Percentiles rank a stretch among this genome's conserved stretches.
phyloP scores from a whole-genome alignment of 2,888 invertebrate genomes.

The Rapana venosa region DNA sequence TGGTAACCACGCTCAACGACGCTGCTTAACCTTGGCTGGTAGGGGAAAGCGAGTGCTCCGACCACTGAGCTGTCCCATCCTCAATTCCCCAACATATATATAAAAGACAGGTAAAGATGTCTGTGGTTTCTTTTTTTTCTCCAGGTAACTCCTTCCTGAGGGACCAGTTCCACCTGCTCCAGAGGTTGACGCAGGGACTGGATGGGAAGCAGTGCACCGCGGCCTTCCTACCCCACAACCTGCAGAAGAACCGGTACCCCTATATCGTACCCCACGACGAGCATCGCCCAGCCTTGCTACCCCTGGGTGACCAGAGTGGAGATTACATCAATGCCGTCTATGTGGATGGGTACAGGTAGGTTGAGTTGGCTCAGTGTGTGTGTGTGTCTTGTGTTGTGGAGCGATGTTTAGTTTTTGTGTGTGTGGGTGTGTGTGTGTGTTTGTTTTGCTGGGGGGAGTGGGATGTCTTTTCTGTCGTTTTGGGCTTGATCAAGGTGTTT shows the following conservation, averaged over 20 bases:
- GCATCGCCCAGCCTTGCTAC: conserved; percentile 61
- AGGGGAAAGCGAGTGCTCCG: too few relatives aligned
- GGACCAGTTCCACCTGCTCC: conserved; percentile 73
- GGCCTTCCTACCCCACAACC: conserved; percentile 65
- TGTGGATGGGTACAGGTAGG: conserved; percentile 69
- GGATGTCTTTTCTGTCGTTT: too few relatives aligned
- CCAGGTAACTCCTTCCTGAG: conserved; percentile 66
- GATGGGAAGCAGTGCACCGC: conserved; percentile 58
- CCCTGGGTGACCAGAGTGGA: conserved; percentile 61
- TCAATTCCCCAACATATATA: too few relatives aligned
- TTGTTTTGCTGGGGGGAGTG: too few relatives aligned
- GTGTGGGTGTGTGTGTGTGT: too few relatives aligned
- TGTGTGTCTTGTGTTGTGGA: too few relatives aligned
- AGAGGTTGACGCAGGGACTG: conserved; percentile 65
- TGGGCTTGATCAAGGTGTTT: too few relatives aligned
- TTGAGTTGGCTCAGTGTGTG: background rate
- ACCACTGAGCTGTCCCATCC: too few relatives aligned
- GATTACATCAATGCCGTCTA: conserved; percentile 77
- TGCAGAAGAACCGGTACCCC: conserved; percentile 71
- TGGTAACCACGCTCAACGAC: too few relatives aligned
- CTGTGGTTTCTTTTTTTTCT: background rate
- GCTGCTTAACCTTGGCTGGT: too few relatives aligned
- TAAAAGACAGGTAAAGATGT: too few relatives aligned
- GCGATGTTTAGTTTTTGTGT: too few relatives aligned
- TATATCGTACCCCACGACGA: conserved; percentile 70